These are phyloP conservation scores for Aricia agestis DNA, from an alignment of 1,140 invertebrate genomes.

Conservation along the genomic window DNA sequence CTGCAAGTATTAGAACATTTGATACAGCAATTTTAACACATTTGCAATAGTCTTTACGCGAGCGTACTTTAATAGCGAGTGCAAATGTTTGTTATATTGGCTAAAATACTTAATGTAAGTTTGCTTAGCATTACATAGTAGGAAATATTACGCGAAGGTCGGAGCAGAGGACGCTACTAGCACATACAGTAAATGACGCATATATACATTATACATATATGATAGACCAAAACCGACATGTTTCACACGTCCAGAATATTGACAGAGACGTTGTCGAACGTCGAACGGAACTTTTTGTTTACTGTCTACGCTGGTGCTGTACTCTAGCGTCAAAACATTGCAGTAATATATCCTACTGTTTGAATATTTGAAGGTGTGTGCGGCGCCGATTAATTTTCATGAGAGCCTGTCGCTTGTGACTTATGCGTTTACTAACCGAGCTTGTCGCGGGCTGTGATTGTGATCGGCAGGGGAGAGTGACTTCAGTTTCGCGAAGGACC, in stretches of 20 bases:
- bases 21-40: not conserved
- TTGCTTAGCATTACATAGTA: not conserved
- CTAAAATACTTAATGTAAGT: not conserved
- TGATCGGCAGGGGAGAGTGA: not conserved
- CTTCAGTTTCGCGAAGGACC: not conserved
- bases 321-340: too few relatives aligned
- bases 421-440: not conserved
- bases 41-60: not conserved
- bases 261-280: too few relatives aligned
- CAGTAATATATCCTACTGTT: too few relatives aligned
- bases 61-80: not conserved
- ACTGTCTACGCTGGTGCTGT: too few relatives aligned
- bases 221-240: too few relatives aligned
- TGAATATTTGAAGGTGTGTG: not conserved
- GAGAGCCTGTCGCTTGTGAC: slow-evolving; percentile 1
- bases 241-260: too few relatives aligned
- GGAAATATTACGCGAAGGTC: too few relatives aligned
- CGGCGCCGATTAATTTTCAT: not conserved
- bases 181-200: too few relatives aligned
- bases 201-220: too few relatives aligned
- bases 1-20: not conserved
- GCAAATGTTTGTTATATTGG: not conserved
- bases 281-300: too few relatives aligned
- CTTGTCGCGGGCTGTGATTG: not conserved
- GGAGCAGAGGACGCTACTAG: too few relatives aligned